Evolutionary conservation across 1,140 invertebrate species (phyloP).

Genomic region (Carposina sasakii): DNA sequence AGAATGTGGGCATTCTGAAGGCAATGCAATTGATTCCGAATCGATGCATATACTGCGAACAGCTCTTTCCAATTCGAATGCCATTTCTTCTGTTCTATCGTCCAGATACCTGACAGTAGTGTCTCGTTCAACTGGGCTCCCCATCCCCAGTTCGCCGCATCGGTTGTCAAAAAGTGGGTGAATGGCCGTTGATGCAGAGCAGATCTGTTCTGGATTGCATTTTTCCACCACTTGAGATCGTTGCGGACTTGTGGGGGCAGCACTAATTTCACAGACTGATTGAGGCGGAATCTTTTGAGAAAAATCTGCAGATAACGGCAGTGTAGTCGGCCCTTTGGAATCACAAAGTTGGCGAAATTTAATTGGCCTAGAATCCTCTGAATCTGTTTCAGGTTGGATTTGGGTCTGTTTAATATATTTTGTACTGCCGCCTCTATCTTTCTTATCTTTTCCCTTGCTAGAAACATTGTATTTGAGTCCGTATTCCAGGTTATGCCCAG

Average conservation of each 20-base stretch:
- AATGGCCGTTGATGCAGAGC: slow-evolving; percentile 13
- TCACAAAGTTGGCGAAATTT: not conserved
- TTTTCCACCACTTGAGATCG: slow-evolving; percentile 23
- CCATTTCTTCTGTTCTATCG: slow-evolving; percentile 16
- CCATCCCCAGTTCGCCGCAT: slow-evolving; percentile 27
- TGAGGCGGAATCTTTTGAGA: slow-evolving; percentile 11
- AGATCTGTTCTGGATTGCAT: slow-evolving; percentile 12
- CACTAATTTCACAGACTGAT: not conserved
- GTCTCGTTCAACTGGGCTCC: slow-evolving; percentile 22
- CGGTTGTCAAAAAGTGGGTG: slow-evolving; percentile 27
- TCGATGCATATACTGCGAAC: slow-evolving; percentile 7
- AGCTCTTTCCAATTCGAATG: slow-evolving; percentile 30
- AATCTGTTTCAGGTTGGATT: not conserved
- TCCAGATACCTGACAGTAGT: slow-evolving; percentile 15
- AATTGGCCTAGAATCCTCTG: not conserved
- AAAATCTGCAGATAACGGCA: slow-evolving; percentile 13
- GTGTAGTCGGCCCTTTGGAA: slow-evolving; percentile 48
- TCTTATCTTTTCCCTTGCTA: slow-evolving; percentile 10
- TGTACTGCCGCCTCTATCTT: not conserved
- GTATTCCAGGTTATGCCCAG: slow-evolving; percentile 30
- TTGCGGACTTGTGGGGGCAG: slow-evolving; percentile 1
- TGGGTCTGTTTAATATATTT: slow-evolving; percentile 38
- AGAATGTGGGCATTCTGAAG: slow-evolving; percentile 2
- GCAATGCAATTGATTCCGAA: not conserved
- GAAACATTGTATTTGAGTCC: slow-evolving; percentile 10